Evolutionary conservation across 2,113 vertebrate species (phyloP), one percentile per base, ranked within the genome.

Genomic region (Bubo scandiacus): DNA sequence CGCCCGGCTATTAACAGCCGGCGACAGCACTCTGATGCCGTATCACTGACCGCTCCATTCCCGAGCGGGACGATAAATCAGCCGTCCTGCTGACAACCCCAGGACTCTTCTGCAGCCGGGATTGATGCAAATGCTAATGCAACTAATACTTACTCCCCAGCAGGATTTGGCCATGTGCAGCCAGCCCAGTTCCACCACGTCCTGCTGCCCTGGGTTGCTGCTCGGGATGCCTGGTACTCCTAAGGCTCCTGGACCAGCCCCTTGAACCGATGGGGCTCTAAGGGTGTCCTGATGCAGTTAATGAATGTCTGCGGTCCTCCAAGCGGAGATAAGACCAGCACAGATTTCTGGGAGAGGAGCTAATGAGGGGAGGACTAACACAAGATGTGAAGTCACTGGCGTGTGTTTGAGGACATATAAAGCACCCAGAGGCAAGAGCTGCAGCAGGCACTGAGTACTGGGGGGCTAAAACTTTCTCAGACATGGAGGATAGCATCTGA

Each of bases 1-100:
- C 30, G 34, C 68, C 81, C 52, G 4, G 88, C 96, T 77, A 70
- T 65, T 38, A 59, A 94, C 97, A 96, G 96, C 96, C 94, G 59
- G 86, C n/a, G 1, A 29, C 95, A 26, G 84, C 10, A 17, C 91
- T 85, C 92, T 63, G 94, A 81, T 66, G 94, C 93, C 65, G 8
- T 63, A 49, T 26, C 15, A 3, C 90, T 86, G 86, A 73, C 81
- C 26, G 30, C 84, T 61, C 77, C 25, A 12, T 23, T 73, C 71
- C 80, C 5, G 1, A 86, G 63, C 32, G 0, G 15, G 2, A 52
- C 0, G 14, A 49, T 30, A 38, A 57, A 80, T n/a, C 47, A 52
- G 68, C 75, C 4, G 2, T 59, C 54, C 59, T 3, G 18, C 85
- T 15, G 83, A 22, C 17, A 40, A 2, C n/a, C 45, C 49, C 6